These are phyloP conservation scores for Procapra przewalskii DNA, from an alignment of 2,113 vertebrate species.

Conservation along the genomic window DNA sequence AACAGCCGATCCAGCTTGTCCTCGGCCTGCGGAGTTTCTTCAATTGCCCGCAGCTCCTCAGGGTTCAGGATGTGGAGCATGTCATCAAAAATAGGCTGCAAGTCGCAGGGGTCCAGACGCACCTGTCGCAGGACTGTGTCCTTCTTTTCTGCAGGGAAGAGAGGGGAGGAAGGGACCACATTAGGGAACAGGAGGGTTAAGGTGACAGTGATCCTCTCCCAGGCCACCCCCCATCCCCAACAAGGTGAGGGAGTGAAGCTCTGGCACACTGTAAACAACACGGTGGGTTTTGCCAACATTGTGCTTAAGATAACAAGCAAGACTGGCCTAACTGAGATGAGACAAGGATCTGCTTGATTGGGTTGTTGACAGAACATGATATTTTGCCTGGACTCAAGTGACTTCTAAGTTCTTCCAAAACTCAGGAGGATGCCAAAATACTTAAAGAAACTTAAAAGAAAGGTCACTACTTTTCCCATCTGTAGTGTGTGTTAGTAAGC, in stretches of 20 bases:
- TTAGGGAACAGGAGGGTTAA: neutral
- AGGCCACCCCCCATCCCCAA: too few species aligned
- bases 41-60: slow-evolving; percentile 92
- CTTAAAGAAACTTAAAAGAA: neutral
- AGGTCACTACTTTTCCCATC: neutral
- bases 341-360: neutral
- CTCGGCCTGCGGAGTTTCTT: slow-evolving; percentile 92
- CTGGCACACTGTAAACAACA: neutral
- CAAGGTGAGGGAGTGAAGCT: neutral
- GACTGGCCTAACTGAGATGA: neutral
- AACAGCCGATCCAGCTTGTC: slow-evolving; percentile 96
- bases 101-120: slow-evolving; percentile 95
- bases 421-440: neutral
- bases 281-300: neutral
- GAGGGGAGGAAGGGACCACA: rapidly evolving
- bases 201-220: neutral
- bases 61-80: slow-evolving; percentile 98
- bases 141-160: slow-evolving; percentile 90
- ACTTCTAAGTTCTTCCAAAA: neutral
- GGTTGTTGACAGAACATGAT: neutral
- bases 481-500: neutral
- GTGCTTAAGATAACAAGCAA: neutral
- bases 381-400: neutral
- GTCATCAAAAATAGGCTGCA: slow-evolving; percentile 98
- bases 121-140: slow-evolving; percentile 97